Base-by-base conservation (phyloP, 2,888 invertebrate species). In the Dendrolimus houi region DNA sequence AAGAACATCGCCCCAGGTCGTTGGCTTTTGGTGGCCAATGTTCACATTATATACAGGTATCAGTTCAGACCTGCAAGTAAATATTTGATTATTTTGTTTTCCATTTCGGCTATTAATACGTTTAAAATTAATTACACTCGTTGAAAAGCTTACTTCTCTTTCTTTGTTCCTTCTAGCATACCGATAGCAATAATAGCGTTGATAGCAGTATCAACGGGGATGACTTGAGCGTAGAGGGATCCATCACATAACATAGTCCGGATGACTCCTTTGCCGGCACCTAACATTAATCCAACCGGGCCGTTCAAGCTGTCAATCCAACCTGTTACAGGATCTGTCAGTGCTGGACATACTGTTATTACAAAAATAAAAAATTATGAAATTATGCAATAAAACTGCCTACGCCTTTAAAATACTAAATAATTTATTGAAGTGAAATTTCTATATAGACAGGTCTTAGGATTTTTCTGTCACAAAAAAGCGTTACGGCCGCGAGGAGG, bases 231-330 rank as follows among this genome's bases (percentile, higher is more conserved):
- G 40, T 90, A 87, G 63, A 93, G 92, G 54, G 92, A 87, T 8
- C 91, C 93, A 63, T 95, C 93, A 64, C 95, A 95, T 63, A 96
- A 92, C 95, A 98, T 95, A 8, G 95, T 95, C 47, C 97, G 92
- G 62, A 98, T 93, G 10, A 97, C 95, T 2, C 97, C 97, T 79
- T 97, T 97, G 1, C 95, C 96, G 6, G 94, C 96, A 1, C 93
- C 96, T 1, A 96, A 91, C 84, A 97, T 91, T 1, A 96, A 85
- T 0, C 97, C 97, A 56, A 96, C 94, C 0, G 97, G 97, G 0
- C 98, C 98, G 79, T 98, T 98, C 52, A 97, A 91, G 79, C 93
- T 98, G 81, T 98, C 98, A 64, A 98, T 96, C 98, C 98, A 98
- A 7, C 98, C 98, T 13, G 93, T 92, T 9, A 94, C 60, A 0